Base-by-base conservation (phyloP, 2,888 invertebrate species). In the Agrotis ipsilon region DNA sequence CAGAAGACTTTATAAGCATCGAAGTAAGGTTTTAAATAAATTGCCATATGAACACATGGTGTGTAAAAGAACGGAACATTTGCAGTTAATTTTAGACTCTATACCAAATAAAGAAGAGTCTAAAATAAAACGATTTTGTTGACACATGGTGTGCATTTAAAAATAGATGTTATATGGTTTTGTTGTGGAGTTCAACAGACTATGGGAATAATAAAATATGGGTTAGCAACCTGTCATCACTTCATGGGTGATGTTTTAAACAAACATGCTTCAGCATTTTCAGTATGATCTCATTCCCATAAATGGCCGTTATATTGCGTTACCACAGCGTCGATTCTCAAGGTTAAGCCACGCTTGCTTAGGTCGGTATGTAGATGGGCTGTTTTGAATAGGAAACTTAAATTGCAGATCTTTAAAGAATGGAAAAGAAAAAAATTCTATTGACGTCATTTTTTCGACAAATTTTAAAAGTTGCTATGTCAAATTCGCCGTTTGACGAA, bases 121-220 rank as follows among this genome's bases (percentile, higher is more conserved):
- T 11, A 61, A 21, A 65, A 54, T 55, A 5, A 18, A 3, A 48
- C 65, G 60, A 32, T 5, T 0, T 0, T 24, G 51, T 51, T 6
- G 1, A 51, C 45, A 61, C 9, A 58, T 72, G 67, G 54, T 61
- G 55, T 48, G 48, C 62, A 48, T 67, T 64, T 72, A 72, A 72
- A 84, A 68, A 79, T 82, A 85, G 64, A 58, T 13, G 57, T 43
- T 68, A 72, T 70, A 72, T 75, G 60, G 51, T 68, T 65, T 39
- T 79, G 61, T 67, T 68, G 61, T 69, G 65, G 55, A 54, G 74
- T 78, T 81, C 64, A 84, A 78, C 68, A 73, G 46, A 72, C 68
- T 60, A 55, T 70, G 27, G 52, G 65, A 65, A 72, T 68, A 72
- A 71, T 79, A 82, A 59, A 66, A 81, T 82, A 82, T 78, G 52